Conservation (phyloP, 1,140 invertebrate species). For the Hyphantria cunea region DNA sequence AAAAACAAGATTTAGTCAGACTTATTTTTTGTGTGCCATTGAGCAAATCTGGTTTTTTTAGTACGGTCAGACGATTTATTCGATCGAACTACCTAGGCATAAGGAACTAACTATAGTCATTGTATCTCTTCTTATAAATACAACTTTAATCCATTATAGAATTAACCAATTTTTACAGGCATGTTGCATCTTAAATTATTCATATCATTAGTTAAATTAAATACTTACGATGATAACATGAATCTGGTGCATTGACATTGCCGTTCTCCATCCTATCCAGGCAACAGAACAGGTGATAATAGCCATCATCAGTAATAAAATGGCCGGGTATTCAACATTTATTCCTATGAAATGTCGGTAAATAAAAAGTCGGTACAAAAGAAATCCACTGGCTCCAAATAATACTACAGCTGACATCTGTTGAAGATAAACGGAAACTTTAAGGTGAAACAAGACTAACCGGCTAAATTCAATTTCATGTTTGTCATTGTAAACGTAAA, state of each 20-base stretch:
- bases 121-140: neutral
- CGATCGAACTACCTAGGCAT: too few species aligned
- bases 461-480: slow-evolving; percentile 37
- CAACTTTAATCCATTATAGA: neutral
- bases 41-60: too few species aligned
- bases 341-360: slow-evolving; percentile 76
- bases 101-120: too few species aligned
- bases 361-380: slow-evolving; percentile 80
- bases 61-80: too few species aligned
- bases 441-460: slow-evolving; percentile 41
- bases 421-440: slow-evolving; percentile 40
- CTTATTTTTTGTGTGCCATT: too few species aligned
- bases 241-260: slow-evolving; percentile 75
- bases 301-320: slow-evolving; percentile 76
- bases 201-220: slow-evolving; percentile 10
- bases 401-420: slow-evolving; percentile 82
- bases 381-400: slow-evolving; percentile 73
- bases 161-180: neutral
- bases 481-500: neutral
- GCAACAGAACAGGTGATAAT: slow-evolving; percentile 78
- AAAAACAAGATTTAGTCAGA: too few species aligned
- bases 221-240: slow-evolving; percentile 79
- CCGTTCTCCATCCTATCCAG: slow-evolving; percentile 81
- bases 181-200: neutral
- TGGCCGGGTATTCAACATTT: slow-evolving; percentile 75